Conservation (phyloP, 2,888 invertebrate species). For the Mesochorus sp. region DNA sequence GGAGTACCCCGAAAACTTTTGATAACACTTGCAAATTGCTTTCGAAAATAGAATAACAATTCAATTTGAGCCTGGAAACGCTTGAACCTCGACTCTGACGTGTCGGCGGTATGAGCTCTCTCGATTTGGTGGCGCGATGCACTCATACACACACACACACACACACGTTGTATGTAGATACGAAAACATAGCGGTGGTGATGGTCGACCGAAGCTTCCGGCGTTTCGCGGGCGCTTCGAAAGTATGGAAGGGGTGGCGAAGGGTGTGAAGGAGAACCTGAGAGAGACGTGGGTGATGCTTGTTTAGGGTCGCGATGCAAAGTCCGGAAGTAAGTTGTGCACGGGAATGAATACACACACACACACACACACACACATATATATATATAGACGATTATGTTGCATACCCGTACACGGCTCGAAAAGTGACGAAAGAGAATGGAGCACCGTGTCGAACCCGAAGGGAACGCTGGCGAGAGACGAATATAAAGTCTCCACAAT, state of each 20-base stretch:
- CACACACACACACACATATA: too few species aligned
- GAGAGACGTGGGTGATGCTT: constrained; percentile 31
- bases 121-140: constrained; percentile 27
- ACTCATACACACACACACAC: constrained; percentile 6
- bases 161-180: too few species aligned
- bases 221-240: constrained; percentile 18
- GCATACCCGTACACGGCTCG: neutral
- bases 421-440: constrained; percentile 30
- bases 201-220: constrained; percentile 50
- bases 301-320: constrained; percentile 26
- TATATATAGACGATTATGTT: neutral
- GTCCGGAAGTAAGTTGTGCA: constrained; percentile 44
- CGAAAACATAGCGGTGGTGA: constrained; percentile 5
- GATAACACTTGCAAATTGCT: constrained; percentile 82
- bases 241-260: constrained; percentile 4
- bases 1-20: constrained; percentile 77
- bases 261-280: constrained; percentile 35
- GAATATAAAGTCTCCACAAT: constrained; percentile 36
- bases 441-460: constrained; percentile 6
- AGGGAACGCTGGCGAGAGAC: constrained; percentile 27
- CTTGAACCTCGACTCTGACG: constrained; percentile 65
- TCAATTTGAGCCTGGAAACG: constrained; percentile 77
- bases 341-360: constrained; percentile 36
- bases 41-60: constrained; percentile 82
- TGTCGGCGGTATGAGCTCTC: constrained; percentile 62